Conservation (phyloP, 2,797 vertebrate genomes). For the Cryptoblepharus egeriae region DNA sequence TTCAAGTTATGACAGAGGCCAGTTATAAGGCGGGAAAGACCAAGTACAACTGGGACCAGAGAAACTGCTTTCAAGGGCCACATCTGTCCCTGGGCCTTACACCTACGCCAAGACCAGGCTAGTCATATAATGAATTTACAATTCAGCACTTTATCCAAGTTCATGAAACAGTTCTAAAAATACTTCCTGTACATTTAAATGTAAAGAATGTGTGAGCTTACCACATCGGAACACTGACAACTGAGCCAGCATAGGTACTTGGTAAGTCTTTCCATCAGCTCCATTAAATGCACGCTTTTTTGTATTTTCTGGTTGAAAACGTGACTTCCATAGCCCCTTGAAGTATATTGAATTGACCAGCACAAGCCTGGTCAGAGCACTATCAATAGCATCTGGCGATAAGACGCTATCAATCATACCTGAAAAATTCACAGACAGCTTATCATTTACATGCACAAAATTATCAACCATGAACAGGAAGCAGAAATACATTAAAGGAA, state of each 20-base stretch:
- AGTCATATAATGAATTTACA: rapidly evolving
- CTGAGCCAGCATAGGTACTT: slow-evolving; percentile 94
- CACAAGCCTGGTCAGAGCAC: slow-evolving; percentile 84
- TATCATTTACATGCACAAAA: background rate
- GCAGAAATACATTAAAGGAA: background rate
- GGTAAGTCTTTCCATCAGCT: slow-evolving; percentile 84
- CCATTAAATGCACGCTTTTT: slow-evolving; percentile 86
- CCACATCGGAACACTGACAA: slow-evolving; percentile 88
- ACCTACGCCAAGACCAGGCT: background rate
- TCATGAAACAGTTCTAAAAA: background rate
- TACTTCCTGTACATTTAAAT: rapidly evolving
- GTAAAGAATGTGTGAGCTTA: slow-evolving; percentile 70
- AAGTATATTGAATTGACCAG: slow-evolving; percentile 92
- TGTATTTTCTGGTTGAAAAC: slow-evolving; percentile 91
- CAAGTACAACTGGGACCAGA: too few relatives aligned
- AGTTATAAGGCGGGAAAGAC: too few relatives aligned
- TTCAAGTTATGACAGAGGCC: too few relatives aligned
- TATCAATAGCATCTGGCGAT: slow-evolving; percentile 84
- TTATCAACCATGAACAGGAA: background rate
- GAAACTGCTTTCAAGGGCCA: too few relatives aligned
- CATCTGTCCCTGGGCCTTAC: too few relatives aligned
- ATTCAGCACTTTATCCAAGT: background rate
- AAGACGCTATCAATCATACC: slow-evolving; percentile 90
- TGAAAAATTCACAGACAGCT: slow-evolving; percentile 62
- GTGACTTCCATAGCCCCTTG: slow-evolving; percentile 94